Evolutionary conservation across 2,113 vertebrate genomes (phyloP), one percentile per base, ranked within the genome.

Genomic region (Oncorhynchus clarkii): DNA sequence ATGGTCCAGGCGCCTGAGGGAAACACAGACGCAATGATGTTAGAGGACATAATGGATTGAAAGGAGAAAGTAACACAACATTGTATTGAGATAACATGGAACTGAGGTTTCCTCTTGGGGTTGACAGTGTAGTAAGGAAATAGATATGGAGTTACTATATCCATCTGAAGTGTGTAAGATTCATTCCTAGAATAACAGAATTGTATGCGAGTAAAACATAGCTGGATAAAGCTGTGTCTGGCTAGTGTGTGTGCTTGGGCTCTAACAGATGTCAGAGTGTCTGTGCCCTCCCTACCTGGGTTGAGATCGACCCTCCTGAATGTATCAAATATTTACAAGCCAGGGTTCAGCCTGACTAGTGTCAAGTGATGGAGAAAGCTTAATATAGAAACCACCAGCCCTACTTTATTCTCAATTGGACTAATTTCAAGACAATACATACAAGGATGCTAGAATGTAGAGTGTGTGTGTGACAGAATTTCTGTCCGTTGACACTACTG

Each of bases 1-100:
- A 93, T 96, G 93, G 89, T 93, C 95, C 91, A 99, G 88, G 67
- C 88, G 92, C 85, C 98, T 99, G 91, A 67, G 94, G 94, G 82
- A 90, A 67, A 89, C 31, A 73, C 70, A 72, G 66, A 79, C 0
- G 80, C 31, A 78, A 34, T 57, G 0, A 16, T 26, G 29, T 8
- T 20, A n/a, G 60, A 29, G 5, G 59, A 54, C 51, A 27, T 7
- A 27, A 70, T 4, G 24, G 65, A 29, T 3, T 54, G 39, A 13
- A 59, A 2, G 8, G 11, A 67, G 27, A 72, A 13, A 59, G 70
- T 13, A 8, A 68, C 16, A 27, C 29, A 59, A 24, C 12, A 20
- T 45, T 45, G 39, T 3, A 45, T 11, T 6, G 29, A 31, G 8
- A 6, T 27, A 48, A 14, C 51, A 18, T 54, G 8, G 39, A 39